Evolutionary conservation across 2,113 vertebrate species (phyloP).

Genomic region (Boleophthalmus pectinirostris): DNA sequence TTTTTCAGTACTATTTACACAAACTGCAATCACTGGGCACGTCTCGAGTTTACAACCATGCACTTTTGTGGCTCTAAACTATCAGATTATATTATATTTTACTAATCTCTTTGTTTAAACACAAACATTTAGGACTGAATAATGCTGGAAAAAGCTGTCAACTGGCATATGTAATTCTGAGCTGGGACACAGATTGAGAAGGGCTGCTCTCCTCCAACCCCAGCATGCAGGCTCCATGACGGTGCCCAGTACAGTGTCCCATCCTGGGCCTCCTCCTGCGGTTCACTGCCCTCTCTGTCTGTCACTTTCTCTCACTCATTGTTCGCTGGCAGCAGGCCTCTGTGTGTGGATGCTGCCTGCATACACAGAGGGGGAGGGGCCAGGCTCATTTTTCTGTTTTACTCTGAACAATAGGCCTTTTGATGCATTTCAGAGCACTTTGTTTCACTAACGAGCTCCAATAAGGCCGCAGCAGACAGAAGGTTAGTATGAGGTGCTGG

Average conservation of each 20-base stretch:
- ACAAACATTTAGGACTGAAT: not conserved
- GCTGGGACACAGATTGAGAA: not conserved
- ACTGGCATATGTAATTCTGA: not conserved
- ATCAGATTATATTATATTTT: not conserved
- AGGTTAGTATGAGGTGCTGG: slow-evolving; percentile 42
- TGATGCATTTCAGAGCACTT: slow-evolving; percentile 67
- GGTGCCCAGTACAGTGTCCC: slow-evolving; percentile 37
- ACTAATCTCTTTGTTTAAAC: not conserved
- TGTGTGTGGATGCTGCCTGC: slow-evolving; percentile 46
- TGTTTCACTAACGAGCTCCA: slow-evolving; percentile 66
- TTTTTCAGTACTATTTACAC: slow-evolving; percentile 62
- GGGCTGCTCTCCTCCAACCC: not conserved
- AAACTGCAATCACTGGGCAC: slow-evolving; percentile 42
- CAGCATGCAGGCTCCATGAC: slow-evolving; percentile 33
- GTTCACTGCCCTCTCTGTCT: slow-evolving; percentile 66
- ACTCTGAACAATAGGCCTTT: slow-evolving; percentile 70
- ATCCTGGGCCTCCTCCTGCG: slow-evolving; percentile 55
- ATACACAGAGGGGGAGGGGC: slow-evolving; percentile 39
- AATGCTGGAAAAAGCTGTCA: not conserved
- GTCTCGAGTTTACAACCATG: slow-evolving; percentile 24
- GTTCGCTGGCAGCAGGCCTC: slow-evolving; percentile 39
- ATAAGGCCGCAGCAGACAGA: slow-evolving; percentile 49
- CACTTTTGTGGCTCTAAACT: slow-evolving; percentile 53
- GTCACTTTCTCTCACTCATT: slow-evolving; percentile 64
- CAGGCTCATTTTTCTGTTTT: slow-evolving; percentile 62